These are phyloP conservation scores for Amazonetta brasiliensis DNA, from an alignment of 2,797 vertebrate genomes.

Conservation along the genomic window DNA sequence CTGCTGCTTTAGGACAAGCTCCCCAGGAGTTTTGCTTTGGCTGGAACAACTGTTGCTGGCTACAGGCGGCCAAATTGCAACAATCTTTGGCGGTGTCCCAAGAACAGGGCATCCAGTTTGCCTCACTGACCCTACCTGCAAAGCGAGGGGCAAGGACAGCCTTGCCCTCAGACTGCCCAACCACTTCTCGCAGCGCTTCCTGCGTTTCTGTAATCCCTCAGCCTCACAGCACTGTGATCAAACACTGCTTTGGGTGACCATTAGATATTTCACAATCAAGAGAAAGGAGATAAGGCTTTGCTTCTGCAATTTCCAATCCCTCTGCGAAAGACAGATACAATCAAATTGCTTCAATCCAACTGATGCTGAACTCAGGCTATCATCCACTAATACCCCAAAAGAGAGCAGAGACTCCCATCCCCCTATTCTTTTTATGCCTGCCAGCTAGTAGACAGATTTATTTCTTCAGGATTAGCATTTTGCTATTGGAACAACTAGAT, in stretches of 20 bases:
- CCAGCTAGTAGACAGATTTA: constrained; percentile 37
- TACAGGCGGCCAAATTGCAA: neutral
- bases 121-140: rapidly evolving
- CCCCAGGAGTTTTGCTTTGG: neutral
- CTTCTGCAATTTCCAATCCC: neutral
- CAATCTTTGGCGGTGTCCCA: neutral
- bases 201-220: neutral
- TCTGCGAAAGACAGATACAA: constrained; percentile 30
- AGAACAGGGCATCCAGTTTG: neutral
- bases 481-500: constrained; percentile 63
- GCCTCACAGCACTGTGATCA: neutral
- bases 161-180: neutral
- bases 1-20: neutral
- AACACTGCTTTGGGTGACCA: neutral
- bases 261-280: constrained; percentile 16
- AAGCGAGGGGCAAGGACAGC: neutral
- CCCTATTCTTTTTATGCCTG: neutral
- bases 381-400: neutral
- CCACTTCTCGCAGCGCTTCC: neutral
- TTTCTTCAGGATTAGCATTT: constrained; percentile 57
- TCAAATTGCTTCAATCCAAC: constrained; percentile 15
- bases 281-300: constrained; percentile 16
- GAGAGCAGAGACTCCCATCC: neutral
- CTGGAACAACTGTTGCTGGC: neutral
- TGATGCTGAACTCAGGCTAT: neutral